Evolutionary conservation across 2,888 invertebrate species (phyloP), one percentile per base, ranked within the genome.

Genomic region (Agrochola circellaris): DNA sequence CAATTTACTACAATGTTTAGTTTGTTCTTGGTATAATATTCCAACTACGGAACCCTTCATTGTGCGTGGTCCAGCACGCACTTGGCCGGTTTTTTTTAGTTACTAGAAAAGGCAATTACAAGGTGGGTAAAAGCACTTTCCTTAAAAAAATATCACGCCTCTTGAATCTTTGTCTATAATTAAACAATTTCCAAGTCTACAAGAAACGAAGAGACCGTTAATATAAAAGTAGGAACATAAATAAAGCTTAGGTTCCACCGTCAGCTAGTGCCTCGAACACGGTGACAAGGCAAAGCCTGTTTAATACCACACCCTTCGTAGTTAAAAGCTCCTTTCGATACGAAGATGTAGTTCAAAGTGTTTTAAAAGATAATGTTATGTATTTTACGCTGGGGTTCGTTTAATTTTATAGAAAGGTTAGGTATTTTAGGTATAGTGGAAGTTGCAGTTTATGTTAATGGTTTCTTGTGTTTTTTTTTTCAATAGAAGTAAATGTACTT

Each of bases 151-250:
- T 17, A 17, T 80, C 60, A 70, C 62, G 73, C 56, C 51, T 8
- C 60, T 34, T 6, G 30, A 72, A 75, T 56, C n/a, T 8, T 15
- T 17, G 79, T 83, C 77, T 76, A 82, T 87, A 86, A 87, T 87
- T 83, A 87, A 83, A 84, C 79, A 86, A 80, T 80, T 84, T 81
- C 70, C 78, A 75, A 71, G 79, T 78, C 68, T 75, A 72, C 66
- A 51, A 79, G 72, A 66, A 72, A 56, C 48, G 65, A 66, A 79
- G 56, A 67, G 51, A 20, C 70, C 67, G 78, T 77, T 87, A 87
- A 87, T 87, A 75, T 87, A 86, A 84, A 87, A 83, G 87, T 71
- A 79, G 65, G 82, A 76, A 87, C 84, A 87, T 88, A 88, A 88
- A 88, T 88, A 86, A 88, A 72, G 88, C 88, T 88, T 86, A 87